phyloP scores from a whole-genome alignment of 2,797 vertebrate species.

The Gymnothorax reevesii region DNA sequence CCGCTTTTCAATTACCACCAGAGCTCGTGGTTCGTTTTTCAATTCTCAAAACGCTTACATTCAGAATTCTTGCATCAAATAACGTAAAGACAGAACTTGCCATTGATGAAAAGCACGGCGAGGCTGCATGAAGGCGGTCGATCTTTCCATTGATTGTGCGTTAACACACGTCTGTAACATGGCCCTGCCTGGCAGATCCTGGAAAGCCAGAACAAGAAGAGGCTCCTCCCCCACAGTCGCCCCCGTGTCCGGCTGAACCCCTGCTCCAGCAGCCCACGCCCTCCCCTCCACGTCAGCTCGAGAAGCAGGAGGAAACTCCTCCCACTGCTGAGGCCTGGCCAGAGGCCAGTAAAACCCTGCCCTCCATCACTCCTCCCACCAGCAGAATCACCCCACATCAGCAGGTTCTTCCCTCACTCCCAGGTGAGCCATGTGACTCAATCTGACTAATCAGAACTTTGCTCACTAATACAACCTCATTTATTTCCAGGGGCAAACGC shows the following conservation, averaged over 20 bases:
- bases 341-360: conserved; percentile 63
- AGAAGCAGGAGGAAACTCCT: conserved; percentile 57
- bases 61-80: not conserved
- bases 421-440: conserved; percentile 54
- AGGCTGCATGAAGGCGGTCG: not conserved
- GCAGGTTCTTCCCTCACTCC: conserved; percentile 58
- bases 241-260: conserved; percentile 61
- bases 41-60: not conserved
- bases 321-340: conserved; percentile 56
- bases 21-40: not conserved
- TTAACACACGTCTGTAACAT: not conserved
- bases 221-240: conserved; percentile 55
- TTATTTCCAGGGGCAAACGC: too few relatives aligned
- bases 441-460: not conserved
- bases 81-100: not conserved
- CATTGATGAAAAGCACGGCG: not conserved
- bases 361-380: conserved; percentile 60
- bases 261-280: conserved; percentile 51
- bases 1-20: not conserved
- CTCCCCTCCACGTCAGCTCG: conserved; percentile 53
- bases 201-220: conserved; percentile 66
- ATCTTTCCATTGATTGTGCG: not conserved
- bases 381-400: conserved; percentile 63
- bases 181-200: conserved; percentile 49
- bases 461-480: not conserved